Base-by-base conservation (phyloP, 2,888 invertebrate species). In the Melanchra persicariae region DNA sequence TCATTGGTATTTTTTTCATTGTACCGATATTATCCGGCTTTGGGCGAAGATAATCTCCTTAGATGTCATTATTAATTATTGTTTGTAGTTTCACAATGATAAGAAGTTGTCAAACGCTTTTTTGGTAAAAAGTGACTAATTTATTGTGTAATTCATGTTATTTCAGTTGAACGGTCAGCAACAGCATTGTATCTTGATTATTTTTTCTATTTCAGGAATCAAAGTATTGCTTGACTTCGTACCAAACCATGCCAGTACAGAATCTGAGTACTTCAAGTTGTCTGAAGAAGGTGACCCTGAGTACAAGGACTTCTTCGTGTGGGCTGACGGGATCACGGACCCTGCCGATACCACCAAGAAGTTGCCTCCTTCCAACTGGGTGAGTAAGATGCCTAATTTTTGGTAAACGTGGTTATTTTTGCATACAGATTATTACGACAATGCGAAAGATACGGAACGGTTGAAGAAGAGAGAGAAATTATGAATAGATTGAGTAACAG, bases 191-290 rank as follows among this genome's bases (percentile, higher is more conserved):
- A 12, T 55, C 1, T 22, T 40, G 15, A 40, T 40, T 4, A 40
- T 5, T 40, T 40, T 68, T 19, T 47, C 26, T 0, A 22, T 87
- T 88, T n/a, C 84, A 94, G 94, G 92, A 2, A 76, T 96, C 1
- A 95, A 96, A 88, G 96, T 97, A 0, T 93, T 97, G 2, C 89
- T 97, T 54, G 97, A 97, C 89, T 97, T 97, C 85, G 97, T 97
- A 1, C 97, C 97, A 0, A 97, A 97, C 84, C 97, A 97, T 78
- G 96, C 98, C 0, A 98, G 98, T 78, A 97, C 97, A 61, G 94
- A 98, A 80, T 98, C 98, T 60, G 96, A 97, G 2, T 99, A 99
- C 98, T 99, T 99, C 91, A 89, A 92, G 34, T 96, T 97, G 66
- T 98, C 98, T 0, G 95, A 97, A 3, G 93, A 96, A 0, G 92